Percentiles rank a stretch among this genome's conserved stretches.
Conservation (phyloP, 2,113 vertebrate genomes). For the Saiga tatarica region DNA sequence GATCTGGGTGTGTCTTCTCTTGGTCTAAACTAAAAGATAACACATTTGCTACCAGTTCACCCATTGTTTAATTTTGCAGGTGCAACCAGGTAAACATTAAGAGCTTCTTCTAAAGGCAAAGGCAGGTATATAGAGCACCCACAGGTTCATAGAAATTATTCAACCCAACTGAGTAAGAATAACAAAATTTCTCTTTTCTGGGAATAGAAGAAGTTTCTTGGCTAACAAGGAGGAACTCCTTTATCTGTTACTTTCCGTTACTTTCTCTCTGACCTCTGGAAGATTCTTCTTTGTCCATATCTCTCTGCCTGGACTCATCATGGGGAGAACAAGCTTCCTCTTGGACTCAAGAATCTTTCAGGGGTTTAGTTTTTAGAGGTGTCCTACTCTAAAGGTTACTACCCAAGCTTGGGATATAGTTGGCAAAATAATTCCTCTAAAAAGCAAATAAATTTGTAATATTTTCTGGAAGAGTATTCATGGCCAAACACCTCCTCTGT, state of each 20-base stretch:
- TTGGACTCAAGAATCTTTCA: background rate
- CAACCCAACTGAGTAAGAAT: background rate
- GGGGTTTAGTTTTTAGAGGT: background rate
- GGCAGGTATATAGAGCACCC: background rate
- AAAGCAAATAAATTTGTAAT: background rate
- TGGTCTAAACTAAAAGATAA: background rate
- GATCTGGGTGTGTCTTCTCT: background rate
- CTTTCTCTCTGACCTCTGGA: background rate
- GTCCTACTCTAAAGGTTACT: background rate
- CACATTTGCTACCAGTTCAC: background rate
- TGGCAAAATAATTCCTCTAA: background rate
- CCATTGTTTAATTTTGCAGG: background rate
- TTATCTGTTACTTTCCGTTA: background rate
- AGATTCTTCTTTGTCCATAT: background rate
- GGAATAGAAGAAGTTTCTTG: background rate
- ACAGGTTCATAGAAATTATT: background rate
- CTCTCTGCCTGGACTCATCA: background rate
- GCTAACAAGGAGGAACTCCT: background rate
- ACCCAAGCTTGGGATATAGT: background rate
- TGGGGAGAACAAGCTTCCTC: background rate
- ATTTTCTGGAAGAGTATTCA: background rate
- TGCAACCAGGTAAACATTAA: background rate
- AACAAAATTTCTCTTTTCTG: background rate
- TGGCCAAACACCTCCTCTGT: background rate
- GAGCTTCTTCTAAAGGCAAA: background rate